Conservation (phyloP, 2,888 invertebrate species). For the Rhagonycha fulva region DNA sequence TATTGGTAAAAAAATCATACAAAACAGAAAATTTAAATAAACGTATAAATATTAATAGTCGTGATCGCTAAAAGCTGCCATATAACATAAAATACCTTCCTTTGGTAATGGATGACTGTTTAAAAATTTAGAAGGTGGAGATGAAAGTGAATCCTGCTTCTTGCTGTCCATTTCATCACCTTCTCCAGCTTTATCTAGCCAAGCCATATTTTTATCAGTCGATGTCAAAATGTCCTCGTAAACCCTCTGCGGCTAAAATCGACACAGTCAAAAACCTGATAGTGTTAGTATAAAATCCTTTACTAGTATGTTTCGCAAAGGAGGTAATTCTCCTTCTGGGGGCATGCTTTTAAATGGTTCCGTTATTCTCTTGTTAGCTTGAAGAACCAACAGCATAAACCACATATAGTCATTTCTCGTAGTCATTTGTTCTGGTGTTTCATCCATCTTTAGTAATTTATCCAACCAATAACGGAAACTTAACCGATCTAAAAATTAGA, state of each 20-base stretch:
- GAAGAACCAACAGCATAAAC: constrained; percentile 55
- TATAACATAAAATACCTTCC: constrained; percentile 48
- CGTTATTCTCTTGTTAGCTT: constrained; percentile 50
- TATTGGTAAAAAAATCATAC: too few species aligned
- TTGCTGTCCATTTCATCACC: not conserved
- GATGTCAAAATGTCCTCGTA: constrained; percentile 52
- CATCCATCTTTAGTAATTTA: constrained; percentile 47
- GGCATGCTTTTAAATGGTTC: constrained; percentile 52
- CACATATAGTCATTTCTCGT: constrained; percentile 56
- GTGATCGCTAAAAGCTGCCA: constrained; percentile 49
- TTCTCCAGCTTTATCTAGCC: constrained; percentile 39
- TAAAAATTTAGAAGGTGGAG: constrained; percentile 42
- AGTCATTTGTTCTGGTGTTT: constrained; percentile 43
- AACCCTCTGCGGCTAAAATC: constrained; percentile 40
- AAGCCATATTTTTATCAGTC: constrained; percentile 44
- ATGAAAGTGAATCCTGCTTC: constrained; percentile 13
- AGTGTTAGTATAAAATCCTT: not conserved
- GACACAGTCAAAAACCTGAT: not conserved
- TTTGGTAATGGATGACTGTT: constrained; percentile 45
- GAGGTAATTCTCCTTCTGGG: constrained; percentile 44
- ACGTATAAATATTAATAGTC: constrained; percentile 20
- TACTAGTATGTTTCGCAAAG: constrained; percentile 52
- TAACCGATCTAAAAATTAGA: constrained; percentile 40
- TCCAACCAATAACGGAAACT: constrained; percentile 51
- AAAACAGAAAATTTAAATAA: not conserved